Conservation (phyloP, 2,888 invertebrate species). For the Drosophila robusta region DNA sequence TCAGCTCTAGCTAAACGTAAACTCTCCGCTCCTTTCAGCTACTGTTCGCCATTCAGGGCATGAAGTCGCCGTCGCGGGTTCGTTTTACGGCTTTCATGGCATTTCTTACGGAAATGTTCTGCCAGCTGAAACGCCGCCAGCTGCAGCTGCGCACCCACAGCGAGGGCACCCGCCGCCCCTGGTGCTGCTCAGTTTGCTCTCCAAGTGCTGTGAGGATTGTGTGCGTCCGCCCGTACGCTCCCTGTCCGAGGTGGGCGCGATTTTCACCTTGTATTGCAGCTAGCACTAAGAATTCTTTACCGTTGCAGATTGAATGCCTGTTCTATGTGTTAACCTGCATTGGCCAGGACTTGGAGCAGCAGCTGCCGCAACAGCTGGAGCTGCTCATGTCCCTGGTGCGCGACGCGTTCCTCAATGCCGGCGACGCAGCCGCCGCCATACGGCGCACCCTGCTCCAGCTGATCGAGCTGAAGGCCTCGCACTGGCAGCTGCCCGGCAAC, state of each 20-base stretch:
- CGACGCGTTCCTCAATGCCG: conserved; percentile 93
- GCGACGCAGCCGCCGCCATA: conserved; percentile 90
- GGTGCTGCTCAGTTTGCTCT: conserved; percentile 92
- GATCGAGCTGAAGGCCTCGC: conserved; percentile 95
- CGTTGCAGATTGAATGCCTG: conserved; percentile 91
- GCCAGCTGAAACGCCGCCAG: conserved; percentile 91
- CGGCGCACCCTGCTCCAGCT: conserved; percentile 94
- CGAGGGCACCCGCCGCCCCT: conserved; percentile 89
- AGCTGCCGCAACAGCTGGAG: conserved; percentile 92
- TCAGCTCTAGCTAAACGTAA: background rate
- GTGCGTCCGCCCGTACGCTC: conserved; percentile 93
- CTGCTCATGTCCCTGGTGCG: conserved; percentile 92
- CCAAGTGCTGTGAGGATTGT: conserved; percentile 95
- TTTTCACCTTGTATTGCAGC: too few relatives aligned
- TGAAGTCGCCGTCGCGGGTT: conserved; percentile 88
- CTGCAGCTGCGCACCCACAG: conserved; percentile 86
- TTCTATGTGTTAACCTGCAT: conserved; percentile 95
- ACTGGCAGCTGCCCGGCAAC: conserved; percentile 95
- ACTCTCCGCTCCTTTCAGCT: conserved; percentile 59
- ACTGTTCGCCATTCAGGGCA: conserved; percentile 84
- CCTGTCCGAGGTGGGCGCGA: conserved; percentile 89
- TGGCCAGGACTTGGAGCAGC: conserved; percentile 93
- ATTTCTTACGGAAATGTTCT: conserved; percentile 95
- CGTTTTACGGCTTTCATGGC: conserved; percentile 94
- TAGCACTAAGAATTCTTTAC: too few relatives aligned